Evolutionary conservation across 2,888 invertebrate species (phyloP).

Genomic region (Diadegma fenestrale): DNA sequence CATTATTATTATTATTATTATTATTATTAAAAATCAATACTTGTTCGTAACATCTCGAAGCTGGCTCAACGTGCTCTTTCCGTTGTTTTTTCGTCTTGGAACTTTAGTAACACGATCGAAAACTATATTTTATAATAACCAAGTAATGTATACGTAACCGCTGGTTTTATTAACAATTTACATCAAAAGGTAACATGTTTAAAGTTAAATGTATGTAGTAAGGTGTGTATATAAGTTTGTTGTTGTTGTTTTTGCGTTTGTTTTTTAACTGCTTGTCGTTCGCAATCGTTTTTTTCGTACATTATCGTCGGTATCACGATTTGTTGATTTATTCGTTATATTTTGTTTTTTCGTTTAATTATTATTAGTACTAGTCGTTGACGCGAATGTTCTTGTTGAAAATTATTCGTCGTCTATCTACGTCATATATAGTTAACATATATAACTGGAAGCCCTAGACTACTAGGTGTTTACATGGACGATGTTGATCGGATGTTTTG

Average conservation of each 20-base stretch:
- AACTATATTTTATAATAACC: constrained; percentile 4
- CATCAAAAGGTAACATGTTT: constrained; percentile 83
- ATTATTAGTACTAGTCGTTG: constrained; percentile 64
- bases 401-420: constrained; percentile 83
- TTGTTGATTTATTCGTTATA: constrained; percentile 1
- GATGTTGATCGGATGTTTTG: constrained; percentile 78
- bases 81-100: not conserved
- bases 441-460: constrained; percentile 85
- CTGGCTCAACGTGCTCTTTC: not conserved
- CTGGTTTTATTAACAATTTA: constrained; percentile 80
- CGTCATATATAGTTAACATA: constrained; percentile 83
- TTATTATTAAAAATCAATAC: constrained; percentile 4
- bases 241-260: not conserved
- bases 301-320: constrained; percentile 62
- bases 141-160: constrained; percentile 69
- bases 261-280: constrained; percentile 44
- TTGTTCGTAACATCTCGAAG: not conserved
- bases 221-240: constrained; percentile 63
- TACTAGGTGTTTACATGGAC: constrained; percentile 84
- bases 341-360: constrained; percentile 30
- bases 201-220: constrained; percentile 79
- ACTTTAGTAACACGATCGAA: not conserved
- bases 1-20: constrained; percentile 1
- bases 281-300: constrained; percentile 44
- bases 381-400: constrained; percentile 72